Percentiles rank a stretch among this genome's conserved stretches.
These are phyloP conservation scores for Cantharis nigra DNA, from an alignment of 2,888 invertebrate genomes.

Conservation along the genomic window DNA sequence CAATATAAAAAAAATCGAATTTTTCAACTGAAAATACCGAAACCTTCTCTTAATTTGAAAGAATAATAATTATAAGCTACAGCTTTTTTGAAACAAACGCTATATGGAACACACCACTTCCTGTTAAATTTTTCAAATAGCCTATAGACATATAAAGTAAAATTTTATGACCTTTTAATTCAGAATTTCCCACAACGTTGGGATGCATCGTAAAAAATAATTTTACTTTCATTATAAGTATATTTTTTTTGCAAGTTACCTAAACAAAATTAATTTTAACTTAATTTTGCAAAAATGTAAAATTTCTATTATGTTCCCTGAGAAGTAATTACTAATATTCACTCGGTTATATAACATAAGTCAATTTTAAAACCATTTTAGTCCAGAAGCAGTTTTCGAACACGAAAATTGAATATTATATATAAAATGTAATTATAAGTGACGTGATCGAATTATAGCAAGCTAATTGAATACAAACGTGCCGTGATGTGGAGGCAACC, in stretches of 20 bases:
- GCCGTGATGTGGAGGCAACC: constrained; percentile 11
- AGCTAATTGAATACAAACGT: constrained; percentile 33
- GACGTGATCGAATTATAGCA: constrained; percentile 32
- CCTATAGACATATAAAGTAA: neutral
- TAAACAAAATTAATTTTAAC: neutral
- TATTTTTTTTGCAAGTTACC: neutral
- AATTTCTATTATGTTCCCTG: neutral
- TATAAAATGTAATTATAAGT: constrained; percentile 26
- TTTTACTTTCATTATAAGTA: neutral
- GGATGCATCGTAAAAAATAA: neutral
- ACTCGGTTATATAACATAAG: neutral
- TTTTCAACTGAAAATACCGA: no score
- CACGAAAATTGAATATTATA: constrained; percentile 24
- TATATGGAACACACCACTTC: no score
- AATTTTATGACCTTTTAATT: neutral
- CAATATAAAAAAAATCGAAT: no score
- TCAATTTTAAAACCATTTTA: constrained; percentile 11
- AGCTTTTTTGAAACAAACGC: no score
- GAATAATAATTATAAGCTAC: no score
- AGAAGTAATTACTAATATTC: neutral
- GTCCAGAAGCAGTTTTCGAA: constrained; percentile 10
- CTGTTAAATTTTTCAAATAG: neutral
- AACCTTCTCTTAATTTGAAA: no score
- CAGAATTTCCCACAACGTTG: neutral
- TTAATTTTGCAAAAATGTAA: neutral